phyloP scores from a whole-genome alignment of 2,797 vertebrate species.

The Naso thynnoides region DNA sequence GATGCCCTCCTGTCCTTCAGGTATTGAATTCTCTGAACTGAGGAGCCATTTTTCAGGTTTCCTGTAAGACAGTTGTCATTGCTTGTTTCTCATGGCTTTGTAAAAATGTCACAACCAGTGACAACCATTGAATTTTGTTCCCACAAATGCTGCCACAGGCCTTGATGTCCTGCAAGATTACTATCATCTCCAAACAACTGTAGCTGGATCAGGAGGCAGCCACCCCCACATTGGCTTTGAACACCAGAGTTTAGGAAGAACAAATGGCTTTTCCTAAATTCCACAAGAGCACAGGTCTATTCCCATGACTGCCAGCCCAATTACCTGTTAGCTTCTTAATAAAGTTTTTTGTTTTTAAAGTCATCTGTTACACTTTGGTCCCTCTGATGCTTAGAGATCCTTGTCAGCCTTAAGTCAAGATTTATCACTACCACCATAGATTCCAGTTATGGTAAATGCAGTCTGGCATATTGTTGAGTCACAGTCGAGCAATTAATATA shows the following conservation, averaged over 20 bases:
- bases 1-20: background rate
- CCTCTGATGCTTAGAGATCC: conserved; percentile 9
- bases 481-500: conserved; percentile 16
- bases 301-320: conserved; percentile 5
- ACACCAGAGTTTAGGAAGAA: conserved; percentile 34
- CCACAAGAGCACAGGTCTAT: conserved; percentile 36
- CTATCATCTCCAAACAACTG: conserved; percentile 51
- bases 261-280: conserved; percentile 53
- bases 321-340: conserved; percentile 32
- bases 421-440: background rate
- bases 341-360: background rate
- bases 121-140: background rate
- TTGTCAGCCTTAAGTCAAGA: conserved; percentile 1
- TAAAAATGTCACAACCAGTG: background rate
- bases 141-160: conserved; percentile 18
- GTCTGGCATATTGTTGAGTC: conserved; percentile 52
- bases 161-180: conserved; percentile 49
- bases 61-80: background rate
- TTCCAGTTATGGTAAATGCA: conserved; percentile 19
- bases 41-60: background rate
- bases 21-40: background rate
- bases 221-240: conserved; percentile 1
- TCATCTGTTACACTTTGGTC: conserved; percentile 8
- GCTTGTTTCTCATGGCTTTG: conserved; percentile 2
- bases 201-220: conserved; percentile 20